Conservation (phyloP, 2,888 invertebrate species). For the Scaptomyza polygonia region DNA sequence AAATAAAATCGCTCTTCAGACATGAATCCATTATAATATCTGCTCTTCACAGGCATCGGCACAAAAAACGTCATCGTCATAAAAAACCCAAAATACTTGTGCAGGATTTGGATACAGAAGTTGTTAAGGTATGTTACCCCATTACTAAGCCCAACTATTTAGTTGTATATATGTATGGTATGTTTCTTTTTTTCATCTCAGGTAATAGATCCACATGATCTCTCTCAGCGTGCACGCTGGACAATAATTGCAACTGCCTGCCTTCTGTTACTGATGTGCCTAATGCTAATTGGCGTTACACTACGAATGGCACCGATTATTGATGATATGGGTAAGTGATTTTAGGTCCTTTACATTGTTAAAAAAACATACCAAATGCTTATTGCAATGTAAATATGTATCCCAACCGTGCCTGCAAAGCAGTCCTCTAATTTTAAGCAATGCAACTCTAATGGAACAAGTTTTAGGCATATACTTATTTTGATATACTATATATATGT, state of each 20-base stretch:
- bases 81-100: conserved; percentile 84
- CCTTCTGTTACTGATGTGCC: conserved; percentile 93
- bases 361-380: conserved; percentile 39
- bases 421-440: conserved; percentile 57
- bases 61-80: conserved; percentile 84
- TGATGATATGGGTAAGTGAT: conserved; percentile 95
- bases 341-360: background rate
- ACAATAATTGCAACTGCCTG: conserved; percentile 96
- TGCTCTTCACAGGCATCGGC: conserved; percentile 79
- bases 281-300: conserved; percentile 95
- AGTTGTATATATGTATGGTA: background rate
- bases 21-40: too few species aligned
- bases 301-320: conserved; percentile 97
- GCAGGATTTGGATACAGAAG: conserved; percentile 84
- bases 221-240: conserved; percentile 93
- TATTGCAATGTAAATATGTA: conserved; percentile 19
- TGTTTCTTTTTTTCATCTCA: conserved; percentile 69
- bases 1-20: conserved; percentile 14
- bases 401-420: conserved; percentile 46
- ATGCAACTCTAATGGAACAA: conserved; percentile 68
- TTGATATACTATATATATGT: conserved; percentile 6
- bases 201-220: conserved; percentile 91
- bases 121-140: conserved; percentile 80
- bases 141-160: background rate
- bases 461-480: conserved; percentile 43